Evolutionary conservation across 2,888 invertebrate species (phyloP).

Genomic region (Labia minor): DNA sequence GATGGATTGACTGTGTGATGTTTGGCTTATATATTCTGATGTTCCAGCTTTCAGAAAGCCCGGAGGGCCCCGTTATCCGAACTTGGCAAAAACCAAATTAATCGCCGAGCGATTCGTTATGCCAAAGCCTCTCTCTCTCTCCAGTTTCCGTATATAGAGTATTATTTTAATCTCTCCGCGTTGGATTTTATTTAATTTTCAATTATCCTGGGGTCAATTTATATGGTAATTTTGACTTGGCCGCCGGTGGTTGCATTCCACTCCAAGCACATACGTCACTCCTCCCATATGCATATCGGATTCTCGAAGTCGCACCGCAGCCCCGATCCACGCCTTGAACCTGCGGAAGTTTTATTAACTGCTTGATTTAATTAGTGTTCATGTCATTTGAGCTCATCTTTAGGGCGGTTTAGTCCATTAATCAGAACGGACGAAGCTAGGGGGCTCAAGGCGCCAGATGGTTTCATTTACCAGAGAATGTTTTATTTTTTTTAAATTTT

Average conservation of each 20-base stretch:
- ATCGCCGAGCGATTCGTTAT: conserved; percentile 1
- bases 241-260: conserved; percentile 5
- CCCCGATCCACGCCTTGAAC: neutral
- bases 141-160: conserved; percentile 3
- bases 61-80: neutral
- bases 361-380: conserved; percentile 6
- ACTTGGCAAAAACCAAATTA: conserved; percentile 4
- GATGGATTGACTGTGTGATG: neutral
- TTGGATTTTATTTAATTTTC: conserved; percentile 13
- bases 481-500: neutral
- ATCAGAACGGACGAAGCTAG: neutral
- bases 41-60: conserved; percentile 7
- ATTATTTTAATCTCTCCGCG: conserved; percentile 4
- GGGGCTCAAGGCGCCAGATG: neutral
- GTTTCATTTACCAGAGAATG: neutral
- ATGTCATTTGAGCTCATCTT: neutral
- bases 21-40: neutral
- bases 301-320: conserved; percentile 1
- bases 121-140: conserved; percentile 8
- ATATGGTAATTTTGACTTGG: conserved; percentile 7
- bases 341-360: neutral
- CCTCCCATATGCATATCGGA: neutral
- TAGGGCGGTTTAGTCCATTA: conserved; percentile 1
- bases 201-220: conserved; percentile 13
- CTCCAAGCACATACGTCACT: neutral